phyloP scores from a whole-genome alignment of 2,888 invertebrate genomes.

The Melanostoma scalare region DNA sequence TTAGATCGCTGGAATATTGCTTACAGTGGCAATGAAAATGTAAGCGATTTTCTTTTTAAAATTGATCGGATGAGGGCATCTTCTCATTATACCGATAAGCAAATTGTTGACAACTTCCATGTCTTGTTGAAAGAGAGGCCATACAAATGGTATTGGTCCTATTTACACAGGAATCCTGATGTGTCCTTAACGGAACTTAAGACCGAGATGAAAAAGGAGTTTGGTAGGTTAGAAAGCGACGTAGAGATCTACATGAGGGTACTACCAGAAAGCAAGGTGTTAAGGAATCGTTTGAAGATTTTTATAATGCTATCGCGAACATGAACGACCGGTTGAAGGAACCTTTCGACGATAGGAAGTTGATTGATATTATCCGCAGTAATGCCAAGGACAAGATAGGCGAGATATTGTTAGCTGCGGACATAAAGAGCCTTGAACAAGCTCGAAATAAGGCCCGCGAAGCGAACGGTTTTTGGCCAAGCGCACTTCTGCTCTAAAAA shows the following conservation, averaged over 20 bases:
- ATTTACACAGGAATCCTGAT: not conserved
- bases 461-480: not conserved
- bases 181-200: not conserved
- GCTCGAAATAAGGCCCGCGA: not conserved
- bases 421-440: not conserved
- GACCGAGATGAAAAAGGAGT: not conserved
- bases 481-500: not conserved
- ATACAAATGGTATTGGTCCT: slow-evolving; percentile 4
- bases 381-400: not conserved
- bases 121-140: not conserved
- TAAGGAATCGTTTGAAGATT: not conserved
- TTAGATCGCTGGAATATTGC: not conserved
- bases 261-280: not conserved
- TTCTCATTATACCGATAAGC: not conserved
- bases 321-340: slow-evolving; percentile 7
- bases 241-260: not conserved
- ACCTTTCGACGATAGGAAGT: not conserved
- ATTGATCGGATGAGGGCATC: not conserved
- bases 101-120: not conserved
- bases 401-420: not conserved
- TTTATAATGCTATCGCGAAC: not conserved
- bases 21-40: not conserved
- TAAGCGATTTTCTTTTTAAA: not conserved
- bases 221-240: too few species aligned
- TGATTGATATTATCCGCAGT: not conserved